These are phyloP conservation scores for Ceyx erithaca DNA, from an alignment of 2,797 vertebrate species.

Conservation along the genomic window DNA sequence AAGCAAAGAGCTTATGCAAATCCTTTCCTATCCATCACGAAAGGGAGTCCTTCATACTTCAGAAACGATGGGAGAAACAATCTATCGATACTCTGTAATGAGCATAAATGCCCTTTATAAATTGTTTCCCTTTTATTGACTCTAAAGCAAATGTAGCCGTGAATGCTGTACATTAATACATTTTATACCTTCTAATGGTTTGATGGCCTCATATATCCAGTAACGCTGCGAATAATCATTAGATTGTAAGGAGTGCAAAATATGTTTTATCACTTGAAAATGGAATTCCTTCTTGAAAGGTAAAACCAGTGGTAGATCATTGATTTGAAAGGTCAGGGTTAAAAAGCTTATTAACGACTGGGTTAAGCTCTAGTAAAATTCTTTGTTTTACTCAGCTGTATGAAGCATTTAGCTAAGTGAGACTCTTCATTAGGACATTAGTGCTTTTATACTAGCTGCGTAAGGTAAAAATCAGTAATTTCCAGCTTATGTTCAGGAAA, in stretches of 20 bases:
- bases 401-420: slow-evolving; percentile 75
- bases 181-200: slow-evolving; percentile 77
- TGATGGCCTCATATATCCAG: slow-evolving; percentile 75
- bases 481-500: slow-evolving; percentile 48
- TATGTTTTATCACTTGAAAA: slow-evolving; percentile 77
- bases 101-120: slow-evolving; percentile 72
- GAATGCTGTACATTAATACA: slow-evolving; percentile 74
- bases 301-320: slow-evolving; percentile 77
- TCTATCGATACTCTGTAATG: slow-evolving; percentile 74
- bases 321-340: slow-evolving; percentile 79
- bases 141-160: slow-evolving; percentile 76
- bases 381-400: slow-evolving; percentile 73
- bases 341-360: slow-evolving; percentile 78
- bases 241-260: slow-evolving; percentile 77
- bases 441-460: slow-evolving; percentile 53
- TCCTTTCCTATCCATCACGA: slow-evolving; percentile 45
- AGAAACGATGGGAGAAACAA: slow-evolving; percentile 66
- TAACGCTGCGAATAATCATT: slow-evolving; percentile 72
- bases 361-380: slow-evolving; percentile 74
- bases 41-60: slow-evolving; percentile 68
- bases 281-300: slow-evolving; percentile 77
- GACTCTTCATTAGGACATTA: slow-evolving; percentile 60
- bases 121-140: slow-evolving; percentile 81
- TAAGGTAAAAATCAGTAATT: slow-evolving; percentile 55
- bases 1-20: slow-evolving; percentile 44